Evolutionary conservation across 1,140 invertebrate genomes (phyloP).

Genomic region (Cataglyphis hispanica): DNA sequence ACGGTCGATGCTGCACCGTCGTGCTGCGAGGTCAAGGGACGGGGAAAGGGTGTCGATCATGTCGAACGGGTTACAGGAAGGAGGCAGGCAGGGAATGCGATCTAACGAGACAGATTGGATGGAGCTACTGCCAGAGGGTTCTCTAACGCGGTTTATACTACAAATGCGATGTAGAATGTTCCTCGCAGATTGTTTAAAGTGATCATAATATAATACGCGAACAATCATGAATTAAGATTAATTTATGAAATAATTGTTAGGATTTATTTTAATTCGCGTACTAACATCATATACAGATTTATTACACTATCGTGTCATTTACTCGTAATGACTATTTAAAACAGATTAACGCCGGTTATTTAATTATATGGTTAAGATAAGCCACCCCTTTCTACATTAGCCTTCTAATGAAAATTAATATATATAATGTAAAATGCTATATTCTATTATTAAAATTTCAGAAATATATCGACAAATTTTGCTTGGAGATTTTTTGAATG

Average conservation of each 20-base stretch:
- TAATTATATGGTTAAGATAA: neutral
- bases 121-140: constrained; percentile 7
- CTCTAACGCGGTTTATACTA: constrained; percentile 2
- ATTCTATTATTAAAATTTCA: neutral
- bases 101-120: constrained; percentile 59
- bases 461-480: neutral
- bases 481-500: neutral
- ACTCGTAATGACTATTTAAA: neutral
- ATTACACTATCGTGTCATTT: neutral
- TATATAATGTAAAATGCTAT: constrained; percentile 11
- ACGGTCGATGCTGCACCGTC: constrained; percentile 18
- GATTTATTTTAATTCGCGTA: constrained; percentile 18
- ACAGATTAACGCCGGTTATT: constrained; percentile 5
- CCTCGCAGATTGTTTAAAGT: neutral
- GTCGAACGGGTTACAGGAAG: constrained; percentile 27
- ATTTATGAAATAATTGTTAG: neutral
- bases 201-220: neutral
- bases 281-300: neutral
- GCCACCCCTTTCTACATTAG: neutral
- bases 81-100: neutral
- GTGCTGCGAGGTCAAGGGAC: constrained; percentile 17
- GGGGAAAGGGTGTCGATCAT: constrained; percentile 42
- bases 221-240: constrained; percentile 19
- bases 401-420: constrained; percentile 6
- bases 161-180: constrained; percentile 18